A percentile compares a stretch with the other conserved stretches of the same genome.
Conservation (phyloP, 2,888 invertebrate genomes). For the Ichneumoninae sp. region DNA sequence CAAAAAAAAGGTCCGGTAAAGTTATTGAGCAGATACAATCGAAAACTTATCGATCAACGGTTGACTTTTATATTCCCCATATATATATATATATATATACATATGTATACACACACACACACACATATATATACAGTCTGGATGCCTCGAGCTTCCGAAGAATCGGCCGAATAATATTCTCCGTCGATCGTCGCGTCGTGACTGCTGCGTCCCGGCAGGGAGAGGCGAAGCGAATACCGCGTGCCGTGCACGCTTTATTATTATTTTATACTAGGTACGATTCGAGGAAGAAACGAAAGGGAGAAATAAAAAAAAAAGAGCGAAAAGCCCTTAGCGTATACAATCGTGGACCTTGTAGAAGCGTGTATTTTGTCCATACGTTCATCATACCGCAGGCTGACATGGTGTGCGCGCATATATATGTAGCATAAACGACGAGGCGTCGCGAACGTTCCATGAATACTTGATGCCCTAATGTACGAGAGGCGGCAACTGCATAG, state of each 20-base stretch:
- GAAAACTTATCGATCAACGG: constrained; percentile 11
- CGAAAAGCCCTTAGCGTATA: constrained; percentile 25
- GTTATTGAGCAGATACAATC: not conserved
- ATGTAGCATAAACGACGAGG: constrained; percentile 53
- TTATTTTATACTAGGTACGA: constrained; percentile 26
- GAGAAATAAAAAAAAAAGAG: not conserved
- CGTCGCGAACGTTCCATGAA: constrained; percentile 65
- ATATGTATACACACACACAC: not conserved
- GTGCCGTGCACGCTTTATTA: constrained; percentile 42
- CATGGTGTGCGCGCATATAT: constrained; percentile 2
- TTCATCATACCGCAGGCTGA: constrained; percentile 39
- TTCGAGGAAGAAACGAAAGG: constrained; percentile 19
- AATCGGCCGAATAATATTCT: constrained; percentile 37
- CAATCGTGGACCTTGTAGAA: constrained; percentile 32
- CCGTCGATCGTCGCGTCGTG: constrained; percentile 42
- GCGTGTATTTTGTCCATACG: constrained; percentile 44
- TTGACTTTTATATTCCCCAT: not conserved
- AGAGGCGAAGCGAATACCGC: constrained; percentile 19
- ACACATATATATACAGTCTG: not conserved
- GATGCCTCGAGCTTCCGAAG: constrained; percentile 22
- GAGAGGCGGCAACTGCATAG: constrained; percentile 33
- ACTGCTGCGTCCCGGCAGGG: constrained; percentile 40
- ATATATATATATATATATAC: not conserved
- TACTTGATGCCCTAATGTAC: constrained; percentile 63
- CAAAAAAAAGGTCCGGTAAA: not conserved